Conservation (phyloP, 2,113 vertebrate genomes). For the Corythornis cristatus region DNA sequence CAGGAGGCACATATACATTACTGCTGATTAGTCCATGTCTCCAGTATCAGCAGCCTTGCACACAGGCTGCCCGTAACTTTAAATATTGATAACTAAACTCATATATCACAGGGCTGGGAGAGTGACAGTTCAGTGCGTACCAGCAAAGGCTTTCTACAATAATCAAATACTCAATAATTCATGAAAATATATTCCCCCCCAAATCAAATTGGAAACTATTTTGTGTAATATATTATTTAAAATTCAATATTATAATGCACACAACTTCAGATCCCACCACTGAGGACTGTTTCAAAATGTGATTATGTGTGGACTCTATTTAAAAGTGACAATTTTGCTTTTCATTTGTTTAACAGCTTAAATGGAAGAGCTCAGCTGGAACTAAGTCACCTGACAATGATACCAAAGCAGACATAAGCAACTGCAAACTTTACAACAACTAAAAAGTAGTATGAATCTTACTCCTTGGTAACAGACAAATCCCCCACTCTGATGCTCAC, state of each 20-base stretch:
- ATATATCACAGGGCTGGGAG: constrained; percentile 71
- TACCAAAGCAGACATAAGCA: constrained; percentile 56
- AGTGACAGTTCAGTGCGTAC: constrained; percentile 76
- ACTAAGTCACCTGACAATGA: constrained; percentile 75
- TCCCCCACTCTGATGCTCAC: not conserved
- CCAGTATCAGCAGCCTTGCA: constrained; percentile 54
- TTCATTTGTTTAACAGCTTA: constrained; percentile 81
- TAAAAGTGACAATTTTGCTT: constrained; percentile 83
- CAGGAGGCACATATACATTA: constrained; percentile 37
- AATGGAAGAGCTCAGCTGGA: constrained; percentile 72
- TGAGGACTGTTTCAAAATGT: constrained; percentile 72
- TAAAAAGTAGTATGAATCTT: not conserved
- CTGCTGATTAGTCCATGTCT: constrained; percentile 59
- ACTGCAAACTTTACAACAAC: constrained; percentile 52
- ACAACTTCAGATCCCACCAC: constrained; percentile 73
- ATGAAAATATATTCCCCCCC: constrained; percentile 77
- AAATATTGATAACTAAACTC: constrained; percentile 82
- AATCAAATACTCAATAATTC: constrained; percentile 84
- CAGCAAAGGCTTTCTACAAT: constrained; percentile 78
- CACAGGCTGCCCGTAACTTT: constrained; percentile 70
- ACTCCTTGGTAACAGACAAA: not conserved
- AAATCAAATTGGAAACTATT: constrained; percentile 84
- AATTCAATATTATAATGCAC: constrained; percentile 84
- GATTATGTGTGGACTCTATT: constrained; percentile 78
- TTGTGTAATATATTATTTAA: constrained; percentile 85